Base-by-base conservation (phyloP, 2,113 vertebrate species). In the Pelecanus crispus region DNA sequence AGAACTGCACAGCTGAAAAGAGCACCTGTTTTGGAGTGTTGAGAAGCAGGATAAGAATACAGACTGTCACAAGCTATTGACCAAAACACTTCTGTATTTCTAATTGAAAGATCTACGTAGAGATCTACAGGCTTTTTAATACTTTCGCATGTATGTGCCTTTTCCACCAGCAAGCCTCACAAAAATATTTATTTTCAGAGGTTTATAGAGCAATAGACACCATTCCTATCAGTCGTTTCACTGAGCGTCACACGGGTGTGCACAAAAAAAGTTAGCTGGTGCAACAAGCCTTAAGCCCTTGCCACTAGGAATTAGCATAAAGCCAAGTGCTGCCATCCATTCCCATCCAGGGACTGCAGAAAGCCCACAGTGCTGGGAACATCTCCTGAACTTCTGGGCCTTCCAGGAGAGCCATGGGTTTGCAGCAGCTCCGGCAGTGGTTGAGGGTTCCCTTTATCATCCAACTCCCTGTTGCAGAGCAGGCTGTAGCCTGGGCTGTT, bases 231-330 rank as follows among this genome's bases (percentile, higher is more conserved):
- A 47, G n/a, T 28, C 20, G 53, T 86, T 91, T 38, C 75, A 73
- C 49, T n/a, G 40, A 87, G 19, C 3, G 7, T 70, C 34, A 32
- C 34, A 49, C 1, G 8, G 14, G 1, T 2, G 1, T 15, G 17
- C 17, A 78, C 22, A 81, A 42, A 70, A 72, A 72, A 52, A 12
- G 17, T 55, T 59, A 49, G 11, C 19, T 3, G 4, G 4, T 71
- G 32, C 55, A 63, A 81, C 87, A 25, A 42, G 4, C 7, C 38
- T 77, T 65, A 75, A 84, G 13, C 16, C 15, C 42, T 61, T 82
- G 36, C 16, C 22, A 6, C 55, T 44, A 49, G 24, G 24, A 95
- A 80, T 1, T 8, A 13, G 4, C 32, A 61, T 80, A 13, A 68
- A 80, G 28, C 11, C 28, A 72, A 61, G 36, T n/a, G 10, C 31